phyloP scores from a whole-genome alignment of 1,140 invertebrate genomes.

The Dysdera silvatica region DNA sequence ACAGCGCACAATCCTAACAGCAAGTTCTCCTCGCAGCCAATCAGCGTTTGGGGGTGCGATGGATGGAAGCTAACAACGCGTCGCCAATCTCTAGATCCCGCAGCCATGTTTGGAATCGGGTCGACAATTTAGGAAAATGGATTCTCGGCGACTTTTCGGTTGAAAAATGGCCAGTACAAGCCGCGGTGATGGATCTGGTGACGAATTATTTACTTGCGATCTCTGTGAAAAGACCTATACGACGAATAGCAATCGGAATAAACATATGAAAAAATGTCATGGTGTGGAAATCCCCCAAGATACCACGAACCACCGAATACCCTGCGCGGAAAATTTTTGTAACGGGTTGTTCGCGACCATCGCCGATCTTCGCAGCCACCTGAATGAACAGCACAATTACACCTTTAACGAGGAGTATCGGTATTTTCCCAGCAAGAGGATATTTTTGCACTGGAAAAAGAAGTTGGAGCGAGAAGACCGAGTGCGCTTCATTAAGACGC shows the following conservation, averaged over 20 bases:
- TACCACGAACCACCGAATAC: conserved; percentile 21
- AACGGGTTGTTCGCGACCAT: conserved; percentile 22
- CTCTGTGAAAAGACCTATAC: conserved; percentile 22
- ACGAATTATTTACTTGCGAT: conserved; percentile 17
- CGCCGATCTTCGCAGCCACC: conserved; percentile 14
- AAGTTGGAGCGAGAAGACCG: conserved; percentile 22
- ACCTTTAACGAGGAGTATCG: conserved; percentile 20
- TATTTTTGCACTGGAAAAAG: conserved; percentile 20
- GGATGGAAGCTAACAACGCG: not conserved
- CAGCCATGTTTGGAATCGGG: conserved; percentile 25
- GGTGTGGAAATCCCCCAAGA: conserved; percentile 19
- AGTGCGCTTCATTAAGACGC: conserved; percentile 23
- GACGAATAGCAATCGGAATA: conserved; percentile 22
- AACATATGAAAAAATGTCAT: conserved; percentile 25
- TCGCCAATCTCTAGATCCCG: conserved; percentile 13
- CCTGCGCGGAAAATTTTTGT: conserved; percentile 21
- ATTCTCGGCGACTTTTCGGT: not conserved
- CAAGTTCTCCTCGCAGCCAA: no score
- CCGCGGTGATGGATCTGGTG: not conserved
- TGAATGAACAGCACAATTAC: conserved; percentile 10
- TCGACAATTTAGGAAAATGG: conserved; percentile 26
- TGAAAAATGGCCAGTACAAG: conserved; percentile 16
- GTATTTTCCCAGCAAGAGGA: conserved; percentile 21
- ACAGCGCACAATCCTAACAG: no score
- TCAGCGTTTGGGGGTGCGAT: conserved; percentile 20